Base-by-base conservation (phyloP, 35 echinoderm and acorn worm genomes). In the Anneissia japonica region DNA sequence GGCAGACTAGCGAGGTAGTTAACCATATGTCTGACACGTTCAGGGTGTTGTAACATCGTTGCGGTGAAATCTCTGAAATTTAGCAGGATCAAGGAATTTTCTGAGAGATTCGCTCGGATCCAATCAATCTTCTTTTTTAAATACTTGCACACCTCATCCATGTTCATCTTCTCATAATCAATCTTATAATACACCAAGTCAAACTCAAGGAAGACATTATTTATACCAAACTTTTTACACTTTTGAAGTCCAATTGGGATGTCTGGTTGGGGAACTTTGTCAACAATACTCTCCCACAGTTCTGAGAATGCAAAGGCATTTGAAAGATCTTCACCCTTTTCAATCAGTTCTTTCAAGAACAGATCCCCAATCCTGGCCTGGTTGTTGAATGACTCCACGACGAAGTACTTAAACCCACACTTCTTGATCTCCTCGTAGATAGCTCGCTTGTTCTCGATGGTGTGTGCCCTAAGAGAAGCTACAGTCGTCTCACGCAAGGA, bases 21-120 rank as follows among this genome's bases (percentile, higher is more conserved):
- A 32, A 82, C 78, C 34, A 46, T 33, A 28, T 87, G 34, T 38
- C 87, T 82, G 0, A 87, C 34, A 23, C 90, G 84, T 36, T 91
- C 90, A 0, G 84, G 73, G 39, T 91, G 76, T 28, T 80, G 43
- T 23, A 76, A 77, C 90, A 91, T 91, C 45, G 73, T 39, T 39
- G 87, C 84, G 19, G 84, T 31, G 33, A 91, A 28, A 38, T 91
- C 90, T 19, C 90, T 75, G 78, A 91, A 91, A 35, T 74, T 91
- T 73, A 91, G 0, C 40, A 91, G 19, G 26, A 86, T 76, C 75
- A 79, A 86, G 17, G 83, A 82, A 5, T 85, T 36, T 32, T 29
- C 16, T 35, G 75, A 26, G 9, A 90, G 82, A 75, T 90, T 85
- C 3, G 85, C 88, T 37, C 85, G 83, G 26, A 46, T 75, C 84